A percentile compares a stretch with the other conserved stretches of the same genome.
phyloP scores from a whole-genome alignment of 1,140 invertebrate species.

The Cotesia chilonis region DNA sequence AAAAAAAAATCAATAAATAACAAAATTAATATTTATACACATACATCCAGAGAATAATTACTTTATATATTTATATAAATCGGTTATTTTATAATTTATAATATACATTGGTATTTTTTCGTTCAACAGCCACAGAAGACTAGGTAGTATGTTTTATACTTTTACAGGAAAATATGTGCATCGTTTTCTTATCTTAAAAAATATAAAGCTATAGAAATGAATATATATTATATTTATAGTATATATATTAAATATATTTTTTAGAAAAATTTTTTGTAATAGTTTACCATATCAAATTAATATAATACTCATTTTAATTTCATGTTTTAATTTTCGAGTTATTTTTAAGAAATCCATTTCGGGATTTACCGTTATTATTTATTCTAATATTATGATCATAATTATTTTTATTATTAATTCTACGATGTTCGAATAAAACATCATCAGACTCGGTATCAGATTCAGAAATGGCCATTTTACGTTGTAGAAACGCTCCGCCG shows the following conservation, averaged over 20 bases:
- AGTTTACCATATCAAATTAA: neutral
- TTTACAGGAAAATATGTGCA: conserved; percentile 10
- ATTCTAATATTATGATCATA: conserved; percentile 47
- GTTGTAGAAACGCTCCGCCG: conserved; percentile 54
- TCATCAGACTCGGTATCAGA: conserved; percentile 63
- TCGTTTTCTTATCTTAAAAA: neutral
- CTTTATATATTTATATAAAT: conserved; percentile 5
- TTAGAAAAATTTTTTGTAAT: neutral
- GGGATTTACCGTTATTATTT: conserved; percentile 55
- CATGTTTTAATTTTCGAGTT: conserved; percentile 56
- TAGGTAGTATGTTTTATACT: conserved; percentile 4
- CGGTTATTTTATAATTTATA: neutral
- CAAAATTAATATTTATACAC: too few relatives aligned
- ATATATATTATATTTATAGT: neutral
- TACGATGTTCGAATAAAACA: conserved; percentile 60
- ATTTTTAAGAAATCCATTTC: conserved; percentile 58
- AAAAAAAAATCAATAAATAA: too few relatives aligned
- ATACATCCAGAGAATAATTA: too few relatives aligned
- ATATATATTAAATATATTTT: conserved; percentile 2
- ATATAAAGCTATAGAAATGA: conserved; percentile 1
- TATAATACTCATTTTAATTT: conserved; percentile 29
- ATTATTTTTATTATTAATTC: conserved; percentile 46
- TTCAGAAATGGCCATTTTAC: conserved; percentile 61
- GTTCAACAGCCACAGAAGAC: conserved; percentile 2
- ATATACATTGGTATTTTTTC: neutral